Evolutionary conservation across 1,140 invertebrate species (phyloP), one percentile per base, ranked within the genome.

Genomic region (Oedothorax gibbosus): DNA sequence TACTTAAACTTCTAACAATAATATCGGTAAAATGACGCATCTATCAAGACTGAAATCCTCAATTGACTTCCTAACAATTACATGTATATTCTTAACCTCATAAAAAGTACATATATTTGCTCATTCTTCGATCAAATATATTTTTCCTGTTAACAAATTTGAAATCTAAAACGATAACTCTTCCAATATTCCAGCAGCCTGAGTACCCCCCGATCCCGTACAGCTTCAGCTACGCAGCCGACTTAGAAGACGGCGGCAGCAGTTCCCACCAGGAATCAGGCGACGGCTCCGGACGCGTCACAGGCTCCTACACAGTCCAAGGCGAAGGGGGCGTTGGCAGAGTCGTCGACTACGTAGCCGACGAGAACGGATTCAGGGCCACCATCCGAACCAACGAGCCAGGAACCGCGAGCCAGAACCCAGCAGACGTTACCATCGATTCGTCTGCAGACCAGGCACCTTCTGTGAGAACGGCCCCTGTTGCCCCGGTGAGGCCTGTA

Each of bases 291-390:
- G 80, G 80, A 7, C 20, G 60, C 7, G 80, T 83, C 1, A 62
- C n/a, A 0, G 80, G 80, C 0, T 73, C 80, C 49, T 83, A 83
- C 69, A 83, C 68, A 0, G 71, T 83, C 18, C 51, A 60, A 7
- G 66, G 68, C 7, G 35, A 60, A 11, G 80, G 68, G 4, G 80
- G 80, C 14, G 49, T 60, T 9, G 20, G 35, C 9, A 50, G 80
- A 6, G 60, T 73, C 14, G 80, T 83, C 8, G 49, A 83, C 54
- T 83, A 83, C 80, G 49, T 75, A 35, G 80, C 80, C n/a, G 80
- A 75, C 49, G 69, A 83, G 56, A 81, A 81, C 56, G 78, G 78
- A 69, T 81, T 81, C 78, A 9, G 71, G 21, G 80, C 80, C 21
- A 35, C 20, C 18, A 21, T 83, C 14, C 51, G 21, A 21, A 73